A percentile compares a stretch with the other conserved stretches of the same genome.
Conservation (phyloP, 2,888 invertebrate species). For the Cinara cedri region DNA sequence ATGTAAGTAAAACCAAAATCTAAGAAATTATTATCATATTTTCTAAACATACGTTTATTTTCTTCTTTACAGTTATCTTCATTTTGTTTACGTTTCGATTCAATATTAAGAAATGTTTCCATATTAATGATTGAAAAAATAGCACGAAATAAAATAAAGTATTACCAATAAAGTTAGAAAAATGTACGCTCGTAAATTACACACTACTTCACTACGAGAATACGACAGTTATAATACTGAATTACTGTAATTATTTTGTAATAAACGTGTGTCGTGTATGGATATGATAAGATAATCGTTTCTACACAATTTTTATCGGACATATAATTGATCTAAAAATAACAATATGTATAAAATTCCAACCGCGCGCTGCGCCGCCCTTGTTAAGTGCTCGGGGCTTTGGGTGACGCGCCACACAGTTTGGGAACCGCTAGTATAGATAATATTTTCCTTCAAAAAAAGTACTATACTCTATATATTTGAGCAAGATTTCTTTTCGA, state of each 20-base stretch:
- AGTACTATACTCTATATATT: no score
- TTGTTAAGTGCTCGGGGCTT: no score
- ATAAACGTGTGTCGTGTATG: not conserved
- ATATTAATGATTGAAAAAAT: not conserved
- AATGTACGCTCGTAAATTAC: no score
- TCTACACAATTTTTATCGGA: not conserved
- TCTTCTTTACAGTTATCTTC: not conserved
- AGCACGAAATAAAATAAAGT: not conserved
- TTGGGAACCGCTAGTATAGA: no score
- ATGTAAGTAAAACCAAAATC: constrained; percentile 22
- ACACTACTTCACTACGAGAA: not conserved
- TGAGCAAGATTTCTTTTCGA: no score
- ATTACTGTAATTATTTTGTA: no score
- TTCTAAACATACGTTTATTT: not conserved
- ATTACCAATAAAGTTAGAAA: not conserved
- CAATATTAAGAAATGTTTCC: no score
- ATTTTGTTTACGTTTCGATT: not conserved
- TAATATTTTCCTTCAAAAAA: no score
- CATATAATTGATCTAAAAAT: no score
- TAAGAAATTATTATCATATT: constrained; percentile 17
- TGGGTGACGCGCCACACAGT: no score
- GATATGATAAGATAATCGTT: not conserved
- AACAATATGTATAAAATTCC: no score
- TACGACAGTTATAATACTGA: not conserved
- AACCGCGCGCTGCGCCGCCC: no score